Percentiles rank a stretch among this genome's conserved stretches.
Evolutionary conservation across 2,888 invertebrate species (phyloP).

Genomic region (Limnephilus lunatus): DNA sequence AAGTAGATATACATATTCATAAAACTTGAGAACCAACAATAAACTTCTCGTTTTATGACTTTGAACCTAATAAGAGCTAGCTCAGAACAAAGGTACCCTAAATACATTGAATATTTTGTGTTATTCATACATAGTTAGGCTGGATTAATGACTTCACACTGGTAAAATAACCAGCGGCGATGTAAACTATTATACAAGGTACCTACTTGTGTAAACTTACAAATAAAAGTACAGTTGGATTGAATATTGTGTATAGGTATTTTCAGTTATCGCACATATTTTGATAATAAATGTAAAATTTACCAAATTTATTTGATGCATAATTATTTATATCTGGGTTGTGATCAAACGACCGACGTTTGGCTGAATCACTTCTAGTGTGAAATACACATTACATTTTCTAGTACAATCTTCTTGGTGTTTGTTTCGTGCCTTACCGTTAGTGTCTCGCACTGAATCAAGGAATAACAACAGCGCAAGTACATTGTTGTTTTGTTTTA

Average conservation of each 20-base stretch:
- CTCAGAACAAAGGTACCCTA: background rate
- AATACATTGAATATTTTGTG: background rate
- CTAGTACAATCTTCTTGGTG: background rate
- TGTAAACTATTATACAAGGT: background rate
- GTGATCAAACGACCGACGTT: background rate
- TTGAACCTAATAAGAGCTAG: slow-evolving; percentile 12
- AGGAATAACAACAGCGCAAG: background rate
- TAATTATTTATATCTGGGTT: background rate
- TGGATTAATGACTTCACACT: slow-evolving; percentile 19
- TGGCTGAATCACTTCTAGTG: background rate
- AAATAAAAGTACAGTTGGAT: slow-evolving; percentile 2
- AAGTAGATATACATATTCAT: background rate
- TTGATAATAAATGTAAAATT: background rate
- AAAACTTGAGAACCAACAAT: background rate
- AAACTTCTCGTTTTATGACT: background rate
- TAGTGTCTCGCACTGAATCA: slow-evolving; percentile 12
- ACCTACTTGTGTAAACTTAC: background rate
- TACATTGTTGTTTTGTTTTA: background rate
- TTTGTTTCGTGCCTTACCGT: slow-evolving; percentile 29
- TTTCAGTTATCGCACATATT: background rate
- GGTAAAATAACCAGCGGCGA: background rate
- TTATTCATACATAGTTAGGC: background rate
- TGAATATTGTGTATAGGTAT: background rate
- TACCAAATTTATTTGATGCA: background rate
- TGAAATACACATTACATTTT: background rate